Base-by-base conservation (phyloP, 2,888 invertebrate species). In the Dione vanillae region DNA sequence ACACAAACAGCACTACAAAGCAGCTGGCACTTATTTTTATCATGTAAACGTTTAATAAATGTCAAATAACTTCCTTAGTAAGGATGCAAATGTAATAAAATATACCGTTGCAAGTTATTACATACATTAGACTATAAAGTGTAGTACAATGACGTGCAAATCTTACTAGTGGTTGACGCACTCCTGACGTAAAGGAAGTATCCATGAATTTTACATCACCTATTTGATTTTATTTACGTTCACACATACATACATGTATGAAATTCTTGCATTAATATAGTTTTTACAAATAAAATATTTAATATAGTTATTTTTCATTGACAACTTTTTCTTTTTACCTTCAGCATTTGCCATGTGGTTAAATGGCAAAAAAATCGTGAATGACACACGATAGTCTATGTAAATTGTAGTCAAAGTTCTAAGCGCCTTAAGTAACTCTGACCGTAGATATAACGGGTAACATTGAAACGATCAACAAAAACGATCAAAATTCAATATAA, bases 181-280 rank as follows among this genome's bases (percentile, higher is more conserved):
- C 59, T 49, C 67, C 68, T 77, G 75, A 78, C 76, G 78, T 72
- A 75, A 66, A 74, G 54, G 54, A 49, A 66, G 68, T 69, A 71
- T 51, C 59, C 59, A 74, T 75, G 76, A 72, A 76, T 76, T 72
- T 76, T 72, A 70, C 75, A 75, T 74, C n/a, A 65, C 10, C 27
- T n/a, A 27, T 61, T 61, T 45, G 43, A 41, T 43, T 43, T 61
- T 9, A 20, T 27, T 43, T n/a, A 41, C 14, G 43, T n/a, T 52
- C 51, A 20, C 7, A n/a, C 47, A 37, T 20, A 5, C 6, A 43
- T 35, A 43, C n/a, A 45, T 19, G 20, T 59, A 10, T 11, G 45
- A 61, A 61, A 61, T 61, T 61, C 45, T n/a, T 66, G 37, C 41
- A 43, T 37, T 37, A 35, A 9, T 54, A 35, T 35, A 54, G 54